Base-by-base conservation (phyloP, 2,888 invertebrate species). In the Asteroscopus sphinx region DNA sequence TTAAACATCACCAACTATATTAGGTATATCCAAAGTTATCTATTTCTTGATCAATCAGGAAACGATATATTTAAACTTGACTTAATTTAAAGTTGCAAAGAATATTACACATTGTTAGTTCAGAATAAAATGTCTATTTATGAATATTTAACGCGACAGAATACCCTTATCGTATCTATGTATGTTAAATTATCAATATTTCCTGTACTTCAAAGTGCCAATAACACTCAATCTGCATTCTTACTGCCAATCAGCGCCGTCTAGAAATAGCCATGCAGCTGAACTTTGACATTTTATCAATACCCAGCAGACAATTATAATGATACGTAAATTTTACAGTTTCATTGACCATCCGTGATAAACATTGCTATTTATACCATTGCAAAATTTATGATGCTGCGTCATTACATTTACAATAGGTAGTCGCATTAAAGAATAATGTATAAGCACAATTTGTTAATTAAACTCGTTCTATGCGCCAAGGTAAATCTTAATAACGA, bases 221-320 rank as follows among this genome's bases (percentile, higher is more conserved):
- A 62, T 68, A 62, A 59, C 65, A 68, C 33, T 40, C 39, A 44
- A 32, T 36, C 7, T 26, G 5, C 15, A 57, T 52, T 57, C 74
- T 68, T 60, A 61, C 13, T 58, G 54, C 48, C 72, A 63, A 68
- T 72, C 66, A 74, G 12, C 26, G 32, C 30, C n/a, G 7, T 37
- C 55, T 68, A 65, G 60, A 55, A 69, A 67, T 69, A 69, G 60
- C 46, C 12, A 28, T 42, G 13, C 51, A 48, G 36, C 54, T 76
- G 77, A 76, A 72, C 76, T 68, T 56, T 77, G 76, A 76, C 76
- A 68, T 68, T 63, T 67, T 68, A 62, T 68, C 75, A 57, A 65
- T 58, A 64, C 49, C n/a, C 47, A 53, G 55, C 58, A 40, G 53
- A 56, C 48, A 51, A 53, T 62, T 56, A 55, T 62, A 68, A 41